Percentiles rank a stretch among this genome's conserved stretches.
These are phyloP conservation scores for Drosophila tsacasi DNA, from an alignment of 1,140 invertebrate genomes.

Conservation along the genomic window DNA sequence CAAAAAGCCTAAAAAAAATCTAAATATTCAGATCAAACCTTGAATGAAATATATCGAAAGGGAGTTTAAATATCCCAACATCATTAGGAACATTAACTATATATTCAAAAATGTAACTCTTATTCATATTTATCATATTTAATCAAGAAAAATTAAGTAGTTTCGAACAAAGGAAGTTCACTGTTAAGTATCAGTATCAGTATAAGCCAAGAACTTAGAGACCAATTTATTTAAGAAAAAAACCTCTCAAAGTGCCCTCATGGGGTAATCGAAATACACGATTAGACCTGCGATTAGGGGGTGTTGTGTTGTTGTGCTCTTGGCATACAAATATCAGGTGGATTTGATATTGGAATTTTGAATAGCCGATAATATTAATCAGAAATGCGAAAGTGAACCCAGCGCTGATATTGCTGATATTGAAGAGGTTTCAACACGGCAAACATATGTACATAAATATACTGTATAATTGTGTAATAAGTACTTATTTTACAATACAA, in stretches of 20 bases:
- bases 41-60: neutral
- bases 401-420: neutral
- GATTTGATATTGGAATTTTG: conserved; percentile 41
- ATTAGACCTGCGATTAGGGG: conserved; percentile 23
- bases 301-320: neutral
- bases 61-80: neutral
- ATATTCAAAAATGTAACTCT: neutral
- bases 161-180: neutral
- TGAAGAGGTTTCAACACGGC: neutral
- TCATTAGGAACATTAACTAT: neutral
- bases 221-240: conserved; percentile 4
- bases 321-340: conserved; percentile 8
- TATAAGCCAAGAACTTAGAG: neutral
- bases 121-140: neutral
- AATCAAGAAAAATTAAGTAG: neutral
- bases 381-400: neutral
- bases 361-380: conserved; percentile 31
- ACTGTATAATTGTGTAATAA: neutral
- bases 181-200: neutral
- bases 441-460: neutral
- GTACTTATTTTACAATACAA: conserved; percentile 2
- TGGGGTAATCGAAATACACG: conserved; percentile 15
- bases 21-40: neutral
- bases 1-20: neutral
- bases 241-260: conserved; percentile 11